Percentiles rank a stretch among this genome's conserved stretches.
phyloP scores from a whole-genome alignment of 2,113 vertebrate species.

The Cranoglanis bouderius region DNA sequence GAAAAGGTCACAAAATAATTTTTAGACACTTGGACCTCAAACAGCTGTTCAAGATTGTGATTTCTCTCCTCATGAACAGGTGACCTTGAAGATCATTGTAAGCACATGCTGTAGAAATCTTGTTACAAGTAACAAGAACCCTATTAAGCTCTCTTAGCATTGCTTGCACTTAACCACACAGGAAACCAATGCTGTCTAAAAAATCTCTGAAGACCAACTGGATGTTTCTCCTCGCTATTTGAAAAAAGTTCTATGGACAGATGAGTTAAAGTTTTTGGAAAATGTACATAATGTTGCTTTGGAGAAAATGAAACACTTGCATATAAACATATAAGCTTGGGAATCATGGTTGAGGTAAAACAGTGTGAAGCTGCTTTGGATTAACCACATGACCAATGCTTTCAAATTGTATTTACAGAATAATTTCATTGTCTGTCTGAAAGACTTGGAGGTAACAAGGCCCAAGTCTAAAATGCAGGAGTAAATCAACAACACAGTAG shows the following conservation, averaged over 20 bases:
- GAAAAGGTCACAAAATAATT: not conserved
- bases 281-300: not conserved
- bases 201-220: slow-evolving; percentile 13
- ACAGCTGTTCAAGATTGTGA: not conserved
- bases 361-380: not conserved
- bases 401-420: not conserved
- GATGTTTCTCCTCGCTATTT: not conserved
- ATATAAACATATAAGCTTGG: not conserved
- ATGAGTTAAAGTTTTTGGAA: not conserved
- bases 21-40: not conserved
- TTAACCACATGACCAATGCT: not conserved
- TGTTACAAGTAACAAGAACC: slow-evolving; percentile 3
- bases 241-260: not conserved
- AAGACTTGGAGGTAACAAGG: not conserved
- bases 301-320: not conserved
- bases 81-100: slow-evolving; percentile 1
- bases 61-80: not conserved
- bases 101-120: not conserved
- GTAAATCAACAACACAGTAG: not conserved
- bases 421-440: no score
- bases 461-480: not conserved
- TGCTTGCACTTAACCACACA: slow-evolving; percentile 11
- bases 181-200: not conserved
- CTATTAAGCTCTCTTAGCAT: not conserved
- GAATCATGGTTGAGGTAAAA: not conserved